Percentiles rank a stretch among this genome's conserved stretches.
Evolutionary conservation across 2,113 vertebrate genomes (phyloP).

Genomic region (Carassius gibelio): DNA sequence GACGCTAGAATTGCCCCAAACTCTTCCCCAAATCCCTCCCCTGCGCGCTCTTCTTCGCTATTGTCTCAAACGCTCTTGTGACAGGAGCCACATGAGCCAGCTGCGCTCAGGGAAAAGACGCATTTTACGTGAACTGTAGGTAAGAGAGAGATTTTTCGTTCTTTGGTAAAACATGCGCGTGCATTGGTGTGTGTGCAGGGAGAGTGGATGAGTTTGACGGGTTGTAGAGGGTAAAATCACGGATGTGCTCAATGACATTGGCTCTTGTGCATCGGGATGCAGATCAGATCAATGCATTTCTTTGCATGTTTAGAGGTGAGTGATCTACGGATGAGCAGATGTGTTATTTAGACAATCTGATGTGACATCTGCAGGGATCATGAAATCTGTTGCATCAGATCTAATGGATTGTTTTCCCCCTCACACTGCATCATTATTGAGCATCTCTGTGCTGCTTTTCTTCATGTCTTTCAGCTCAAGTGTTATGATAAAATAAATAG

Average conservation of each 20-base stretch:
- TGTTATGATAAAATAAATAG: neutral
- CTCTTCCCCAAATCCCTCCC: constrained; percentile 1
- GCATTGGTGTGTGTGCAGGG: neutral
- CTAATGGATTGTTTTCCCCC: neutral
- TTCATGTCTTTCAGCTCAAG: neutral
- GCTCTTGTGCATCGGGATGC: neutral
- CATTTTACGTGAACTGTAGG: neutral
- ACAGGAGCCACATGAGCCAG: constrained; percentile 3
- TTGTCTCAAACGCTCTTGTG: constrained; percentile 1
- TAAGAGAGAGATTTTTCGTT: neutral
- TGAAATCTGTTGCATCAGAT: constrained; percentile 35
- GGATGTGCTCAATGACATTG: neutral
- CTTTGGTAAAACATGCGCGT: neutral
- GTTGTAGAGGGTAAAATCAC: neutral
- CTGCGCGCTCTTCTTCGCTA: neutral
- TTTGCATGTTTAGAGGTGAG: neutral
- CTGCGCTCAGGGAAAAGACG: neutral
- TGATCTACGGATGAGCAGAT: too few relatives aligned
- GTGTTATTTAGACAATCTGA: neutral
- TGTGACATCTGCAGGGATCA: constrained; percentile 7
- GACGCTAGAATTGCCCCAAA: neutral
- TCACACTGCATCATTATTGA: neutral
- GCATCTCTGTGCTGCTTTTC: neutral
- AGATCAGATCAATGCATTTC: neutral
- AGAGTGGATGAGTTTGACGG: neutral